Percentiles rank a stretch among this genome's conserved stretches.
Evolutionary conservation across 1,140 invertebrate genomes (phyloP).

Genomic region (Leptinotarsa texana): DNA sequence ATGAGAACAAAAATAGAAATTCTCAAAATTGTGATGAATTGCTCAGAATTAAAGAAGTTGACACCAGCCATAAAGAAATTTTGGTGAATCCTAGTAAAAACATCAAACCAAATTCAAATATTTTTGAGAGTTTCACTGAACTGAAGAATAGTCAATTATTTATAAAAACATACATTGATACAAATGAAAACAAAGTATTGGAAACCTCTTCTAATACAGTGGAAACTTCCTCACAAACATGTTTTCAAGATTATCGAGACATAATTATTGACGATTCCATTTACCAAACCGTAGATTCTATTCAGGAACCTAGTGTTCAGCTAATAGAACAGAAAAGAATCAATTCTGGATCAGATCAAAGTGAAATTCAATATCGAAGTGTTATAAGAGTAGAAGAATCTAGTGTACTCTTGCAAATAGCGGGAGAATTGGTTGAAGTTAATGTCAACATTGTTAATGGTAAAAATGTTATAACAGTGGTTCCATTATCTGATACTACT

Average conservation of each 20-base stretch:
- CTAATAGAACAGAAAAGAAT: not conserved
- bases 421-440: constrained; percentile 49
- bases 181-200: not conserved
- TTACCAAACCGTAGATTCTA: too few species aligned
- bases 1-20: too few species aligned
- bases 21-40: too few species aligned
- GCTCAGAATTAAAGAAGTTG: too few species aligned
- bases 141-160: too few species aligned
- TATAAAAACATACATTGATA: too few species aligned
- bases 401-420: constrained; percentile 46
- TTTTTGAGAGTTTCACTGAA: too few species aligned
- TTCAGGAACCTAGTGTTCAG: not conserved
- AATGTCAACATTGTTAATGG: constrained; percentile 45
- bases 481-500: constrained; percentile 41
- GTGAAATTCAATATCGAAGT: constrained; percentile 32
- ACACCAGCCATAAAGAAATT: too few species aligned
- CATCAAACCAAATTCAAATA: not conserved
- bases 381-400: constrained; percentile 41
- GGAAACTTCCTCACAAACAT: too few species aligned
- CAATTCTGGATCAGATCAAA: constrained; percentile 9
- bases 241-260: not conserved
- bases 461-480: constrained; percentile 49
- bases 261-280: not conserved
- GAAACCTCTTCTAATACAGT: not conserved
- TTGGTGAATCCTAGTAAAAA: not conserved